phyloP scores from a whole-genome alignment of 1,140 invertebrate species.

The Diuraphis noxia region DNA sequence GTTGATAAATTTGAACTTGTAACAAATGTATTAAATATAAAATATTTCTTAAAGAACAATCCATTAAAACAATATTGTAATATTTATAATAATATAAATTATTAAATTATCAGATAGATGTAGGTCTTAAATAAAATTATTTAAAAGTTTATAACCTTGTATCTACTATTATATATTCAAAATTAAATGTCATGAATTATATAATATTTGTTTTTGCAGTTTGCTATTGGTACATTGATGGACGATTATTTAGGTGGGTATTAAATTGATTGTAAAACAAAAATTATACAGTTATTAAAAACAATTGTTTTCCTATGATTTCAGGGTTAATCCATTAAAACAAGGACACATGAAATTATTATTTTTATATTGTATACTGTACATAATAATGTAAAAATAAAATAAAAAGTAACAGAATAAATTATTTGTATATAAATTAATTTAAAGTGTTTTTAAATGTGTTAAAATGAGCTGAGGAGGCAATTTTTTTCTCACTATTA shows the following conservation, averaged over 20 bases:
- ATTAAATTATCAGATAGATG: no score
- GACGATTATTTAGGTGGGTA: conserved; percentile 86
- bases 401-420: neutral
- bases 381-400: conserved; percentile 3
- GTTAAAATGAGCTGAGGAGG: no score
- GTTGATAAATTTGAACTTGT: no score
- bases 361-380: conserved; percentile 4
- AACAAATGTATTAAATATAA: no score
- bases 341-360: neutral
- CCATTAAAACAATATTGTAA: neutral
- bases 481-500: neutral
- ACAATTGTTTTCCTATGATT: neutral
- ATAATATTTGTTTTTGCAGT: conserved; percentile 69
- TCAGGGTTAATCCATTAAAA: conserved; percentile 40
- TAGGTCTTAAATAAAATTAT: no score
- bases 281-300: neutral
- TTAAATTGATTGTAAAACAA: neutral
- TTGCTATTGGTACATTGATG: conserved; percentile 98
- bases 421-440: neutral
- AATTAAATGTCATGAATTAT: neutral
- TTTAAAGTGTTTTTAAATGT: neutral
- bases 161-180: neutral
- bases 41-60: neutral
- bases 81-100: no score
- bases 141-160: neutral